Conservation (phyloP, 2,888 invertebrate species). For the Crepidodera aurea region DNA sequence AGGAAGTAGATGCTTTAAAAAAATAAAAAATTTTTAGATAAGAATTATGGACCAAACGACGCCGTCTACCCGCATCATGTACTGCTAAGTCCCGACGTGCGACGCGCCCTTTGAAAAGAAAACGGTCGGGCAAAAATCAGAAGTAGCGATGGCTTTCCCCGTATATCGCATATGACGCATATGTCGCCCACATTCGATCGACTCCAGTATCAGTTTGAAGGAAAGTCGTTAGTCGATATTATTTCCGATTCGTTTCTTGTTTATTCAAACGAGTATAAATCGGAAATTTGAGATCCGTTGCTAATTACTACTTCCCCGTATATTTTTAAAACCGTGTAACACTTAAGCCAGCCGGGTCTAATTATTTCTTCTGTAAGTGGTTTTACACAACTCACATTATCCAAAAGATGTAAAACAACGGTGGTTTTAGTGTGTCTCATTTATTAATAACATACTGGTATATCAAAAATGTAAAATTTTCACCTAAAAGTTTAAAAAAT, state of each 20-base stretch:
- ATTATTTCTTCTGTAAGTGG: too few relatives aligned
- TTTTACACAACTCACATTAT: too few relatives aligned
- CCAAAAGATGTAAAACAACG: too few relatives aligned
- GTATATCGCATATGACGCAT: slow-evolving; percentile 32
- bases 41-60: slow-evolving; percentile 2
- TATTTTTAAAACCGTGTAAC: too few relatives aligned
- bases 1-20: too few relatives aligned
- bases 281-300: slow-evolving; percentile 17
- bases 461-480: too few relatives aligned
- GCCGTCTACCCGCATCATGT: slow-evolving; percentile 21
- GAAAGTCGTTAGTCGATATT: slow-evolving; percentile 24
- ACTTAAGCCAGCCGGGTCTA: too few relatives aligned
- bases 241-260: slow-evolving; percentile 17
- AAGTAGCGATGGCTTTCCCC: slow-evolving; percentile 38
- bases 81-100: not conserved
- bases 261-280: slow-evolving; percentile 11
- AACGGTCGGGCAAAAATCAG: slow-evolving; percentile 37
- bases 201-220: slow-evolving; percentile 21
- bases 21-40: too few relatives aligned
- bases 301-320: slow-evolving; percentile 10
- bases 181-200: slow-evolving; percentile 38
- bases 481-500: too few relatives aligned
- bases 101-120: slow-evolving; percentile 13
- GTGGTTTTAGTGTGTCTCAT: too few relatives aligned
- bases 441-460: too few relatives aligned